Percentiles rank a stretch among this genome's conserved stretches.
Evolutionary conservation across 2,113 vertebrate genomes (phyloP).

Genomic region (Percina caprodes): DNA sequence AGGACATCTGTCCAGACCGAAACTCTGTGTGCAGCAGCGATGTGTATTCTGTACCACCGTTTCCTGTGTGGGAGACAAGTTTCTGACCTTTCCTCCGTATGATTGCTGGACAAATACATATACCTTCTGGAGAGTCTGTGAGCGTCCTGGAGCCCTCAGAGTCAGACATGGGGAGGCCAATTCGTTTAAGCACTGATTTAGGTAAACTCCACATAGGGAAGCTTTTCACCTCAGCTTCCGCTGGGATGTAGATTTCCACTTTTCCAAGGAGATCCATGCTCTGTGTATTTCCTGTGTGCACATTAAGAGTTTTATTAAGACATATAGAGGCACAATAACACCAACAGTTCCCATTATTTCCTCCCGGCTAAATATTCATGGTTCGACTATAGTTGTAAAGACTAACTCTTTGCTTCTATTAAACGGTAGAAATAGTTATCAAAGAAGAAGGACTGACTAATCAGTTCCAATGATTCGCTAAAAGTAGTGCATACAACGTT

Average conservation of each 20-base stretch:
- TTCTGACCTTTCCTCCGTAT: constrained; percentile 46
- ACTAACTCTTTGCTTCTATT: too few species aligned
- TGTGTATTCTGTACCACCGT: not conserved
- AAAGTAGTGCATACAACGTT: too few species aligned
- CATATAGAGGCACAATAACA: not conserved
- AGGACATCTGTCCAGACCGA: constrained; percentile 28
- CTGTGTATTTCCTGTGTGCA: not conserved
- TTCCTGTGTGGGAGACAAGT: not conserved
- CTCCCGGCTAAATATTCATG: not conserved
- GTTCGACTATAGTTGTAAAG: too few species aligned
- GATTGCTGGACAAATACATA: constrained; percentile 65
- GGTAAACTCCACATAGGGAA: constrained; percentile 55
- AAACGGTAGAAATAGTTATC: too few species aligned
- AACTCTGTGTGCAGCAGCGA: not conserved
- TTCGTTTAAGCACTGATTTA: constrained; percentile 25
- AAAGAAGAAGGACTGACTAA: too few species aligned
- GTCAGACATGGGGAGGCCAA: constrained; percentile 25
- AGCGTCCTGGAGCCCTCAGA: not conserved
- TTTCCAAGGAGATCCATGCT: constrained; percentile 33
- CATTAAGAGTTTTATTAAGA: not conserved
- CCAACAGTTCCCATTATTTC: not conserved
- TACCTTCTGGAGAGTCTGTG: constrained; percentile 17
- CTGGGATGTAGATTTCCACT: constrained; percentile 68
- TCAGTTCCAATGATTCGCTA: too few species aligned
- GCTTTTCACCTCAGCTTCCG: constrained; percentile 62